A percentile compares a stretch with the other conserved stretches of the same genome.
These are phyloP conservation scores for Endotricha flammealis DNA, from an alignment of 2,888 invertebrate genomes.

Conservation along the genomic window DNA sequence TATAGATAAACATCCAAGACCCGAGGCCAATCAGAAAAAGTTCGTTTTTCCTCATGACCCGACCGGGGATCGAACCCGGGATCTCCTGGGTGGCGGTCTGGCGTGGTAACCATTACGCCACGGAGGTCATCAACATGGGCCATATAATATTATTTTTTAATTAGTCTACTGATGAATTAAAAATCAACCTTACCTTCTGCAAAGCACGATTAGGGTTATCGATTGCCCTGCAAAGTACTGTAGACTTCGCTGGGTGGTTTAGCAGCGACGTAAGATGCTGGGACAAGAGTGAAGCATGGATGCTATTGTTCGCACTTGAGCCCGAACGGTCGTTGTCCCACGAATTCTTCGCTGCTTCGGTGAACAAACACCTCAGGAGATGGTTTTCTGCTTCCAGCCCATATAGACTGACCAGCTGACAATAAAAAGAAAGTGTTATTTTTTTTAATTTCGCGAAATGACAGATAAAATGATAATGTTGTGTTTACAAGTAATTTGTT, in stretches of 20 bases:
- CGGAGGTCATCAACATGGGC: no score
- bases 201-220: slow-evolving; percentile 87
- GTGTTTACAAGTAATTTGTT: no score
- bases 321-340: slow-evolving; percentile 80
- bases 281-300: slow-evolving; percentile 80
- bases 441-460: no score
- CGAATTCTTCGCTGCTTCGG: slow-evolving; percentile 87
- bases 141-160: no score
- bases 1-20: no score
- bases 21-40: no score
- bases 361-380: slow-evolving; percentile 95
- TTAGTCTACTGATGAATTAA: not conserved
- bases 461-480: no score
- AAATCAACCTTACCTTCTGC: slow-evolving; percentile 71
- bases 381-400: slow-evolving; percentile 98
- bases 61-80: no score
- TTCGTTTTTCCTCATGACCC: no score
- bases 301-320: slow-evolving; percentile 85
- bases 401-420: slow-evolving; percentile 91
- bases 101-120: no score
- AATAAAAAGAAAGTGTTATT: no score
- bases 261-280: slow-evolving; percentile 83
- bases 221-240: slow-evolving; percentile 92
- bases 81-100: no score
- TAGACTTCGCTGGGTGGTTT: slow-evolving; percentile 91